Evolutionary conservation across 2,888 invertebrate species (phyloP).

Genomic region (Archips crataeganus): DNA sequence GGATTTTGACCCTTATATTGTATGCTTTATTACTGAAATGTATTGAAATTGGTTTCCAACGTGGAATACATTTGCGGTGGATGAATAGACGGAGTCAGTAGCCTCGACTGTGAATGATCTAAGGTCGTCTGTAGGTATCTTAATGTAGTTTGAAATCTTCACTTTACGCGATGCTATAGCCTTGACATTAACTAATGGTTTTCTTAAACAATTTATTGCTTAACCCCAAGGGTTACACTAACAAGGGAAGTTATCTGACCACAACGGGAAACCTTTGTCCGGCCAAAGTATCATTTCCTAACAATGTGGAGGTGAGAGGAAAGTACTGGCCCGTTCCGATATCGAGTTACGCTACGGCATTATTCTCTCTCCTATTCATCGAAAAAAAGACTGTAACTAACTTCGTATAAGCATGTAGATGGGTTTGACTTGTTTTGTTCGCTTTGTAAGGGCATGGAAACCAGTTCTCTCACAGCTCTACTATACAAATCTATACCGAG

Average conservation of each 20-base stretch:
- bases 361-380: slow-evolving; percentile 68
- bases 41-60: slow-evolving; percentile 17
- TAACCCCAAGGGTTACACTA: slow-evolving; percentile 3
- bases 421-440: slow-evolving; percentile 63
- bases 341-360: slow-evolving; percentile 69
- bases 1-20: slow-evolving; percentile 30
- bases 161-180: not conserved
- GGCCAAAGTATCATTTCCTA: slow-evolving; percentile 62
- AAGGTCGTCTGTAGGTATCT: slow-evolving; percentile 11
- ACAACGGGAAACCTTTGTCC: slow-evolving; percentile 49
- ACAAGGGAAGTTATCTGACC: slow-evolving; percentile 49
- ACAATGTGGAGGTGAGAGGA: slow-evolving; percentile 60
- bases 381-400: slow-evolving; percentile 64
- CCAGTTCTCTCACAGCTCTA: slow-evolving; percentile 57
- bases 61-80: slow-evolving; percentile 19
- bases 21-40: slow-evolving; percentile 19
- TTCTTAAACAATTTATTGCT: slow-evolving; percentile 25
- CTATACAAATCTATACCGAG: slow-evolving; percentile 49
- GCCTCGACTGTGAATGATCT: slow-evolving; percentile 7
- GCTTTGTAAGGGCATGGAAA: slow-evolving; percentile 65
- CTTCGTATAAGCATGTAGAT: slow-evolving; percentile 55
- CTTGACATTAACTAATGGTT: slow-evolving; percentile 24
- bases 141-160: not conserved
- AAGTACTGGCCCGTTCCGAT: slow-evolving; percentile 61
- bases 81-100: slow-evolving; percentile 30